phyloP scores from a whole-genome alignment of 1,140 invertebrate genomes.

The Babylonia areolata region DNA sequence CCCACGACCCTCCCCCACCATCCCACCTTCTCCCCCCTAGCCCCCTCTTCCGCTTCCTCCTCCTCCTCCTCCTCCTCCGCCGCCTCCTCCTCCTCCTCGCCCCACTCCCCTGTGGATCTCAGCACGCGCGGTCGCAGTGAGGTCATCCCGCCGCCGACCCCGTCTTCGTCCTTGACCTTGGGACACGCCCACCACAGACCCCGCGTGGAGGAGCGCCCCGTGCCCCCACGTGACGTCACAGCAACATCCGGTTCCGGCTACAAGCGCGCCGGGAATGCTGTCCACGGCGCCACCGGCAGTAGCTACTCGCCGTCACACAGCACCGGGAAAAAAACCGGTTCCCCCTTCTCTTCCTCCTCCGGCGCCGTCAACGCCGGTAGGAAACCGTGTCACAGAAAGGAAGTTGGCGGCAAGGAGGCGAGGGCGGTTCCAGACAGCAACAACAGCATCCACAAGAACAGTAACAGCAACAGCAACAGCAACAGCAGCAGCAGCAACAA shows the following conservation, averaged over 20 bases:
- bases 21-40: background rate
- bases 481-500: background rate
- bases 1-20: background rate
- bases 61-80: background rate
- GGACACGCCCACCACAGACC: background rate
- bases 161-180: background rate
- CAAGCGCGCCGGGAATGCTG: background rate
- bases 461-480: background rate
- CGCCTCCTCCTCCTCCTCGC: background rate
- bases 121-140: background rate
- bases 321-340: background rate
- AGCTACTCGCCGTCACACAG: background rate
- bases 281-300: background rate
- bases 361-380: too few species aligned
- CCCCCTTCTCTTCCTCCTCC: too few species aligned
- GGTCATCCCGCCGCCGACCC: background rate
- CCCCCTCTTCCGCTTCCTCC: background rate
- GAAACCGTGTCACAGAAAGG: too few species aligned
- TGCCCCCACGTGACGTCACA: too few species aligned
- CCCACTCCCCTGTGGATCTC: conserved; percentile 25
- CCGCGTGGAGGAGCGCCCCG: background rate
- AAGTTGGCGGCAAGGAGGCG: too few species aligned
- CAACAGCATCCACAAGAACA: conserved; percentile 3
- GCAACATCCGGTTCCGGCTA: too few species aligned
- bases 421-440: too few species aligned